Conservation (phyloP, 2,113 vertebrate species). For the Hystrix brachyura region DNA sequence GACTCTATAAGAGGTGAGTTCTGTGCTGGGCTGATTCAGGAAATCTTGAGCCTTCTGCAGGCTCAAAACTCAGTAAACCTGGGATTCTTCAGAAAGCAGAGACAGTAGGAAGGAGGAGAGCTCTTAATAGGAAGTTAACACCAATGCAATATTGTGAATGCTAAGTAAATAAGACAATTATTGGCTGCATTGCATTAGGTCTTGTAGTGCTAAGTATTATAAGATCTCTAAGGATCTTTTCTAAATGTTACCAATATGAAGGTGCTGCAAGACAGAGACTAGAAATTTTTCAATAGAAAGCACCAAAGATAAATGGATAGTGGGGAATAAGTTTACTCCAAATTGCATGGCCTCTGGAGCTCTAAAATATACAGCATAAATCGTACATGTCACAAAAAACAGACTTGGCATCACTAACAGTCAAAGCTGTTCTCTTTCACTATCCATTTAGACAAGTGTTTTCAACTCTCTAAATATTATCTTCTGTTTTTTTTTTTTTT, state of each 20-base stretch:
- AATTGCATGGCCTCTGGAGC: background rate
- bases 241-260: slow-evolving; percentile 27
- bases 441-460: background rate
- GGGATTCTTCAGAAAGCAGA: background rate
- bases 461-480: background rate
- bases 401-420: background rate
- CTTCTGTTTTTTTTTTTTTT: background rate
- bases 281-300: background rate
- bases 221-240: background rate
- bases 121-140: background rate
- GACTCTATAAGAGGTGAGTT: background rate
- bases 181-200: background rate
- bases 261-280: background rate
- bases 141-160: background rate
- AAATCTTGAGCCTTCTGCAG: background rate
- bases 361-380: background rate
- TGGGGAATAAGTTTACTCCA: background rate
- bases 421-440: background rate
- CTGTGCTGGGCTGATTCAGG: background rate
- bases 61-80: background rate
- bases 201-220: background rate
- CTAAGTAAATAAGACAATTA: slow-evolving; percentile 25
- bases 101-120: background rate
- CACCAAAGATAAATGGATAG: background rate
- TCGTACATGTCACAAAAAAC: background rate